Evolutionary conservation across 1,140 invertebrate species (phyloP).

Genomic region (Lasioglossum baleicum): DNA sequence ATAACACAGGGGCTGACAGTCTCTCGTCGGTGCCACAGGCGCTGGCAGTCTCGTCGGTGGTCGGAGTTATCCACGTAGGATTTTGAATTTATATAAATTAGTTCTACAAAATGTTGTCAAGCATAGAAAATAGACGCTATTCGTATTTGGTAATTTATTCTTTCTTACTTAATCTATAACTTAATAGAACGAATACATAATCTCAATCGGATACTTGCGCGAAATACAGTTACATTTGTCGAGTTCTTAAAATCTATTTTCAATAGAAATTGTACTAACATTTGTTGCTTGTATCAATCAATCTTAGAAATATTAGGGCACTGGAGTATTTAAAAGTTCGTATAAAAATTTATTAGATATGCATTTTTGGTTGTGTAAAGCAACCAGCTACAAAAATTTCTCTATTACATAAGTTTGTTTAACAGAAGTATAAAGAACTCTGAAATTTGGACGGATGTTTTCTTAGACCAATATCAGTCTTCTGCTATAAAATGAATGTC

Average conservation of each 20-base stretch:
- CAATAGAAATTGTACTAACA: constrained; percentile 14
- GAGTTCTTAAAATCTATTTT: constrained; percentile 14
- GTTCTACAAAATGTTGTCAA: too few relatives aligned
- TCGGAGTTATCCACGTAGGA: too few relatives aligned
- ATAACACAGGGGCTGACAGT: too few relatives aligned
- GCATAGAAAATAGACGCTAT: too few relatives aligned
- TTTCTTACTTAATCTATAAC: too few relatives aligned
- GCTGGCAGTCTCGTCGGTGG: too few relatives aligned
- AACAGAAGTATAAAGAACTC: constrained; percentile 13
- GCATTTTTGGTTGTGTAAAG: constrained; percentile 34
- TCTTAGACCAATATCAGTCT: constrained; percentile 70
- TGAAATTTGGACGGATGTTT: constrained; percentile 68
- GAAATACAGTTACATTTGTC: too few relatives aligned
- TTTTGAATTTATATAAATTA: too few relatives aligned
- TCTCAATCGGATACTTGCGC: not conserved
- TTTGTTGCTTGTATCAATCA: constrained; percentile 9
- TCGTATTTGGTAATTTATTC: not conserved
- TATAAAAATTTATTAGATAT: constrained; percentile 31
- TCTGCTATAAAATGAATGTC: constrained; percentile 51
- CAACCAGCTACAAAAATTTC: constrained; percentile 26
- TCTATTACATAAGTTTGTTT: constrained; percentile 7
- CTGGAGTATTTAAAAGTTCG: not conserved
- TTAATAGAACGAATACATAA: not conserved
- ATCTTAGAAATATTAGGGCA: constrained; percentile 13
- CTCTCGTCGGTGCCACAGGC: too few relatives aligned